These are phyloP conservation scores for Heliconius eleuchia DNA, from an alignment of 1,140 invertebrate species.

Conservation along the genomic window DNA sequence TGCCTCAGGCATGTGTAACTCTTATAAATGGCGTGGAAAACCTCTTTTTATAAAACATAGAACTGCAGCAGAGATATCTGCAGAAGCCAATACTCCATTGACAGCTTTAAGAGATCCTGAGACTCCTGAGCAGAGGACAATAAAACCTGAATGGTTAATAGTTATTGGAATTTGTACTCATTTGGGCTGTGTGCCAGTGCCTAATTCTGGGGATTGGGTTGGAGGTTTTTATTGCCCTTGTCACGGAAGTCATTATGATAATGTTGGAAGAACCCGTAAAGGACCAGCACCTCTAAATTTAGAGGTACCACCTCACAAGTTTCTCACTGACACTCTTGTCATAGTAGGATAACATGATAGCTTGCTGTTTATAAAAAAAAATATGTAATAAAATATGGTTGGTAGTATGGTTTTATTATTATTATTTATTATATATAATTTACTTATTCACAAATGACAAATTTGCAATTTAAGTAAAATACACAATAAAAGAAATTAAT, in stretches of 20 bases:
- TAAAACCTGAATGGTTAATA: conserved; percentile 89
- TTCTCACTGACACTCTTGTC: conserved; percentile 57
- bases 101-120: conserved; percentile 88
- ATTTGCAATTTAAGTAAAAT: background rate
- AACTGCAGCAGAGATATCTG: conserved; percentile 86
- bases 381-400: background rate
- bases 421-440: background rate
- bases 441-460: background rate
- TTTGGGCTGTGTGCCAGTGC: conserved; percentile 92
- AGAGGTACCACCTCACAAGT: conserved; percentile 87
- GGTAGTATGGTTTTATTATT: background rate
- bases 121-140: conserved; percentile 85
- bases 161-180: conserved; percentile 95
- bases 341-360: conserved; percentile 52
- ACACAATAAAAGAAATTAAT: background rate
- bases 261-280: conserved; percentile 90
- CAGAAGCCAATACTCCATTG: conserved; percentile 84
- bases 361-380: background rate
- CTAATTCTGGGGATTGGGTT: conserved; percentile 88
- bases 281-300: conserved; percentile 93
- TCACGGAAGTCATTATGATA: conserved; percentile 96
- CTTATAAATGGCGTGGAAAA: conserved; percentile 93
- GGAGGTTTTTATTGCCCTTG: conserved; percentile 95
- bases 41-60: conserved; percentile 91
- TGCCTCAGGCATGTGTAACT: conserved; percentile 77